A percentile compares a stretch with the other conserved stretches of the same genome.
phyloP scores from a whole-genome alignment of 2,797 vertebrate species.

The Epinephelus awoara region DNA sequence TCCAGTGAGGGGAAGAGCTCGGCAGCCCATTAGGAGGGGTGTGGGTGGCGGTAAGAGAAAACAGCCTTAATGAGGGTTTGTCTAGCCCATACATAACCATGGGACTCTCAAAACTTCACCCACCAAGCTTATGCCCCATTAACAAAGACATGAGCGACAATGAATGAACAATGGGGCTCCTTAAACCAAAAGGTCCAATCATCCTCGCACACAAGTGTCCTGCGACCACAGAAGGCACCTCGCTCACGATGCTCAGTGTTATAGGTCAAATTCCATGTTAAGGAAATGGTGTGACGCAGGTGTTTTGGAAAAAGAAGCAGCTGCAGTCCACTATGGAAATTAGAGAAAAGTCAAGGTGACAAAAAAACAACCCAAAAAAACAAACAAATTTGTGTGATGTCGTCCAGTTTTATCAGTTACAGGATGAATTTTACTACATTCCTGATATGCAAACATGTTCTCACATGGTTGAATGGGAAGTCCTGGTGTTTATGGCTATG shows the following conservation, averaged over 20 bases:
- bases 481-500: background rate
- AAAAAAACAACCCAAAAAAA: background rate
- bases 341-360: background rate
- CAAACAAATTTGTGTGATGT: background rate
- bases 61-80: slow-evolving; percentile 84
- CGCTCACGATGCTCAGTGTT: background rate
- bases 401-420: background rate
- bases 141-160: slow-evolving; percentile 81
- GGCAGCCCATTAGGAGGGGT: slow-evolving; percentile 72
- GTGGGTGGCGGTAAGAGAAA: slow-evolving; percentile 69
- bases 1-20: slow-evolving; percentile 74
- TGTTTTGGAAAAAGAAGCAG: background rate
- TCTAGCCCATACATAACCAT: slow-evolving; percentile 79
- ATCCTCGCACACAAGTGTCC: slow-evolving; percentile 23
- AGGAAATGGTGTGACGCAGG: slow-evolving; percentile 19
- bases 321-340: slow-evolving; percentile 20
- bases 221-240: slow-evolving; percentile 1
- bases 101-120: slow-evolving; percentile 83
- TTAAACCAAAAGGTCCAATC: slow-evolving; percentile 60
- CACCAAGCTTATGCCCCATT: slow-evolving; percentile 66
- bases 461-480: slow-evolving; percentile 1
- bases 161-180: slow-evolving; percentile 80
- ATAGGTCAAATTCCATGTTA: slow-evolving; percentile 25
- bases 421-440: slow-evolving; percentile 30
- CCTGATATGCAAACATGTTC: slow-evolving; percentile 66